These are phyloP conservation scores for Bucorvus abyssinicus DNA, from an alignment of 2,797 vertebrate species.

Conservation along the genomic window DNA sequence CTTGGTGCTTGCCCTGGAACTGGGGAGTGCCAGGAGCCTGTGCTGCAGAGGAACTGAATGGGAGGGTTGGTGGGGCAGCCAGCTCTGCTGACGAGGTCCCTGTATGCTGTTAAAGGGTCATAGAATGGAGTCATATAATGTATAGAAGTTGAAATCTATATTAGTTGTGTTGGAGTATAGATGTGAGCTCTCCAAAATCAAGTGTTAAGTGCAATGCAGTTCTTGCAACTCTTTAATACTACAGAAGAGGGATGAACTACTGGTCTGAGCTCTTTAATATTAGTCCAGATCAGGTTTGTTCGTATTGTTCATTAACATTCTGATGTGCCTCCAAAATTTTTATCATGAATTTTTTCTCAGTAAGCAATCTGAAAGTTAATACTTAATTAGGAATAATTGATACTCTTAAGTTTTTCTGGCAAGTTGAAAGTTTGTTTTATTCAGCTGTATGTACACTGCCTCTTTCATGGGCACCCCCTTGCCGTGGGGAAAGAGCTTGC, in stretches of 20 bases:
- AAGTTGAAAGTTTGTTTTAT: too few species aligned
- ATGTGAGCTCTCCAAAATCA: neutral
- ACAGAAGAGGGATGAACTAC: neutral
- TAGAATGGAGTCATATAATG: fast-evolving
- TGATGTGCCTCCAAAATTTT: neutral
- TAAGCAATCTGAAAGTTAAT: neutral
- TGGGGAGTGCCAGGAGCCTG: neutral
- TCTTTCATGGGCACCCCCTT: too few species aligned
- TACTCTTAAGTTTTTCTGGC: too few species aligned
- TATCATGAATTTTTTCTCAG: neutral
- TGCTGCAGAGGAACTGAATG: fast-evolving
- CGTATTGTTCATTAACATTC: neutral
- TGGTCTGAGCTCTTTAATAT: neutral
- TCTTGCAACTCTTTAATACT: neutral
- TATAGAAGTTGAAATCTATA: neutral
- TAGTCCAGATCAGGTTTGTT: neutral
- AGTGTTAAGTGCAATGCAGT: fast-evolving
- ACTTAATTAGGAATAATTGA: neutral
- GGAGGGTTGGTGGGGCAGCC: neutral
- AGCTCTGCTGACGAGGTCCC: neutral
- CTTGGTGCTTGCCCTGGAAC: fast-evolving
- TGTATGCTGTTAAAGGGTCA: neutral
- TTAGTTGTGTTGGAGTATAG: neutral
- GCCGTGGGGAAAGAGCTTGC: too few species aligned
- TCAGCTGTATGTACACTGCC: too few species aligned